These are phyloP conservation scores for Orestias chungarensis DNA, from an alignment of 2,797 vertebrate species.

Conservation along the genomic window DNA sequence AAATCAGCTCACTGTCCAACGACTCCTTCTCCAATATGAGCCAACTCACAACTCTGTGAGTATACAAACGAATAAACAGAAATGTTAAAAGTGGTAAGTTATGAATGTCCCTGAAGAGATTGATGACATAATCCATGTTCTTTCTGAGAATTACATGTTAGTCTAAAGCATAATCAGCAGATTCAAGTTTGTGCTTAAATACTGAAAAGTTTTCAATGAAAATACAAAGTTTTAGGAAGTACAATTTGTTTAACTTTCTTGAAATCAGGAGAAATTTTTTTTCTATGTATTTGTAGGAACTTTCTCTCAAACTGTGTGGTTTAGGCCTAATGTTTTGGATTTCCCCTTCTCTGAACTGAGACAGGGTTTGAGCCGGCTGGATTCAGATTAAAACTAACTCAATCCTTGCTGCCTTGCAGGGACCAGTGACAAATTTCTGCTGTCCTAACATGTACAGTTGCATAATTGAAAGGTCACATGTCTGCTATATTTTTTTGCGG, in stretches of 20 bases:
- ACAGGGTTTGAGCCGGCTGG: too few relatives aligned
- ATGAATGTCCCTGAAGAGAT: not conserved
- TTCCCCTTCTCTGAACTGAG: too few relatives aligned
- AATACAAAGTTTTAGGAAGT: not conserved
- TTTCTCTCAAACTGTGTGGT: not conserved
- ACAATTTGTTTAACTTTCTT: not conserved
- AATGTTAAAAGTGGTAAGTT: not conserved
- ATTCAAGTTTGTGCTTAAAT: not conserved
- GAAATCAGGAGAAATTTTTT: not conserved
- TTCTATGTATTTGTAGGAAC: not conserved
- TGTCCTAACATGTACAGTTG: too few relatives aligned
- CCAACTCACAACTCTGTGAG: conserved; percentile 97
- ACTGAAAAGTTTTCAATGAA: not conserved
- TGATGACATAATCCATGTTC: not conserved
- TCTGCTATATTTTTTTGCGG: not conserved
- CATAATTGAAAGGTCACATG: too few relatives aligned
- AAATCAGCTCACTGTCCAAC: conserved; percentile 91
- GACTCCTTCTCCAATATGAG: conserved; percentile 98
- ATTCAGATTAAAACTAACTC: too few relatives aligned
- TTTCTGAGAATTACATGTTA: not conserved
- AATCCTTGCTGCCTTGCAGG: too few relatives aligned
- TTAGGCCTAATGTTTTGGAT: not conserved
- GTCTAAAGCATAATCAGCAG: not conserved
- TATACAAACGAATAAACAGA: conserved; percentile 37
- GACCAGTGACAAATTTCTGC: too few relatives aligned